Evolutionary conservation across 37 sponge, comb jelly and placozoan species (phyloP).

Genomic region (Haliclona indistincta): DNA sequence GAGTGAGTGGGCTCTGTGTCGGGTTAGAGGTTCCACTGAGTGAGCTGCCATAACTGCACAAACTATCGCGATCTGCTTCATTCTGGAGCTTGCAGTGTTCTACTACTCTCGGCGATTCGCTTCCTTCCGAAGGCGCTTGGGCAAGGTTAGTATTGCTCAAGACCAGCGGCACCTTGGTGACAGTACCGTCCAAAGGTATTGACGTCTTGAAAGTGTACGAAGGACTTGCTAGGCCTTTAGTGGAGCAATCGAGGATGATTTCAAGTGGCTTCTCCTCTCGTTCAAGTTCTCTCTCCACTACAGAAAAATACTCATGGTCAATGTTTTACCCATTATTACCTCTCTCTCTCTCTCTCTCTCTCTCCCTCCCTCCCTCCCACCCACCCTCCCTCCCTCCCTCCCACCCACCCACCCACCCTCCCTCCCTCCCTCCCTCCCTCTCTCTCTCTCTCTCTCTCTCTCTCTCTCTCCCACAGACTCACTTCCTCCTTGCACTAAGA

Average conservation of each 20-base stretch:
- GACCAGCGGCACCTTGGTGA: neutral
- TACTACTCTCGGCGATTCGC: neutral
- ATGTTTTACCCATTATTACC: too few relatives aligned
- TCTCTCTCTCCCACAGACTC: constrained; percentile 13
- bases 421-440: neutral
- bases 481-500: constrained; percentile 33
- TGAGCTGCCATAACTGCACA: constrained; percentile 18
- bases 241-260: constrained; percentile 56
- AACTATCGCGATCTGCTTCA: constrained; percentile 7
- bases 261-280: constrained; percentile 57
- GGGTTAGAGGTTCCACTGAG: neutral
- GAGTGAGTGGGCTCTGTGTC: neutral
- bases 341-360: neutral
- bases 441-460: too few relatives aligned
- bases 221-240: constrained; percentile 34
- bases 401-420: too few relatives aligned
- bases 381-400: too few relatives aligned
- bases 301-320: too few relatives aligned
- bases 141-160: constrained; percentile 7
- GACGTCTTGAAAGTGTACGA: constrained; percentile 40
- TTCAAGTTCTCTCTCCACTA: constrained; percentile 64
- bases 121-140: constrained; percentile 8
- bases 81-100: neutral
- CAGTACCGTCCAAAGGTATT: neutral
- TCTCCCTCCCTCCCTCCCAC: constrained; percentile 5